phyloP scores from a whole-genome alignment of 1,140 invertebrate genomes.

The Macrocentrus cingulum region DNA sequence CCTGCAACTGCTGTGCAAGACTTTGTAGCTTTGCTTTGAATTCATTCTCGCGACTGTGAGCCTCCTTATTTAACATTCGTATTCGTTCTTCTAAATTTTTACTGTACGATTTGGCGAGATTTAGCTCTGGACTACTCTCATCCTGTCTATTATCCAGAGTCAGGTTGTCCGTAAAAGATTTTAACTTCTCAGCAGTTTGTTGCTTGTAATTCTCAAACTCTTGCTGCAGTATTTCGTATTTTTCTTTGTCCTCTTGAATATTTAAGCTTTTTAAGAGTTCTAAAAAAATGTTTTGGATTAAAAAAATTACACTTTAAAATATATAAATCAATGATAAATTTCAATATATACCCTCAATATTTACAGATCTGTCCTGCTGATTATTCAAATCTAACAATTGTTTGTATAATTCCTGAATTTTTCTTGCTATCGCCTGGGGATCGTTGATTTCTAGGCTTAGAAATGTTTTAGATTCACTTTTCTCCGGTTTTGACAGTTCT shows the following conservation, averaged over 20 bases:
- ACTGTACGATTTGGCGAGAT: constrained; percentile 63
- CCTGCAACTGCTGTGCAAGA: constrained; percentile 55
- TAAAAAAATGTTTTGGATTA: constrained; percentile 29
- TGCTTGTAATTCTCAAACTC: constrained; percentile 58
- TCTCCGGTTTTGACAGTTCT: constrained; percentile 44
- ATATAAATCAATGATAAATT: background rate
- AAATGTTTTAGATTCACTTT: constrained; percentile 49
- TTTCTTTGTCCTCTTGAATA: constrained; percentile 55
- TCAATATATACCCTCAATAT: constrained; percentile 42
- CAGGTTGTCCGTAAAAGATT: constrained; percentile 38
- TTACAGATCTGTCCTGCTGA: constrained; percentile 37
- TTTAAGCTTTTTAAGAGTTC: constrained; percentile 43
- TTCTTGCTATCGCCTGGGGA: constrained; percentile 42
- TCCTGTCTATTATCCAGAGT: constrained; percentile 40
- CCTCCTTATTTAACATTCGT: constrained; percentile 64
- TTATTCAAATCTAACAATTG: constrained; percentile 47
- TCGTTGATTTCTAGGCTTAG: constrained; percentile 34
- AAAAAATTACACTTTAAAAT: background rate
- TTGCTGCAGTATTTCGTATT: constrained; percentile 53
- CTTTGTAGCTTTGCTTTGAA: constrained; percentile 60
- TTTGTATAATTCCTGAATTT: constrained; percentile 46
- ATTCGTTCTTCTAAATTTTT: constrained; percentile 68
- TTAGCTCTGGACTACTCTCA: constrained; percentile 51
- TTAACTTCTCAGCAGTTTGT: constrained; percentile 34
- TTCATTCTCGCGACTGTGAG: constrained; percentile 63